Evolutionary conservation across 2,888 invertebrate species (phyloP), one percentile per base, ranked within the genome.

Genomic region (Cryptophagus acutangulus): DNA sequence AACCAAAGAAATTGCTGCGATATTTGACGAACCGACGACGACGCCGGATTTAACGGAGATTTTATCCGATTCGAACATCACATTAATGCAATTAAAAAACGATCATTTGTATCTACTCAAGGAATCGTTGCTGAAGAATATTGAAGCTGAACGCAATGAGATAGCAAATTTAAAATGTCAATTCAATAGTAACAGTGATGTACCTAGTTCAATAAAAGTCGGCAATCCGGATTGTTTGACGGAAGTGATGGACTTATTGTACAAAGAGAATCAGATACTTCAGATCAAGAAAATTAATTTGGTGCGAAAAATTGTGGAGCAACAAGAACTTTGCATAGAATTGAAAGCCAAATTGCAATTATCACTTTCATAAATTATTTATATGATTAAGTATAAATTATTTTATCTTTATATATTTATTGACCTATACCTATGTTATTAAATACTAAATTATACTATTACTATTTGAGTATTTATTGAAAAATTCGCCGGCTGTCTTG

Each of bases 91-190:
- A 61, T 66, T 81, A n/a, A 82, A 82, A 63, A 79, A 81, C 51
- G 76, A 77, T 2, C 79, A 80, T 51, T 72, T 82, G 45, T 63
- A 83, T 17, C 79, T 79, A 47, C 72, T 88, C 55, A 84, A 85
- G 49, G 77, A 79, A 1, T 72, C 81, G 33, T 66, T 88, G 8
- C 79, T 81, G 59, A 76, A 78, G 1, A 79, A 82, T 59, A 84
- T 88, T 38, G 78, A 80, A 58, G 76, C 77, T 0, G 88, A 88
- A 67, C 80, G 78, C 53, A 78, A 79, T 26, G 86, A 87, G 71
- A 81, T 87, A 9, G 76, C 47, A 8, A 38, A 43, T 14, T 47
- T 66, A 13, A 58, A 56, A 41, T 40, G 43, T 31, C 54, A 60
- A 39, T 35, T 65, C 14, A 41, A 49, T 25, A 34, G 45, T 17